phyloP scores from a whole-genome alignment of 2,797 vertebrate species.

The Capromys pilorides region DNA sequence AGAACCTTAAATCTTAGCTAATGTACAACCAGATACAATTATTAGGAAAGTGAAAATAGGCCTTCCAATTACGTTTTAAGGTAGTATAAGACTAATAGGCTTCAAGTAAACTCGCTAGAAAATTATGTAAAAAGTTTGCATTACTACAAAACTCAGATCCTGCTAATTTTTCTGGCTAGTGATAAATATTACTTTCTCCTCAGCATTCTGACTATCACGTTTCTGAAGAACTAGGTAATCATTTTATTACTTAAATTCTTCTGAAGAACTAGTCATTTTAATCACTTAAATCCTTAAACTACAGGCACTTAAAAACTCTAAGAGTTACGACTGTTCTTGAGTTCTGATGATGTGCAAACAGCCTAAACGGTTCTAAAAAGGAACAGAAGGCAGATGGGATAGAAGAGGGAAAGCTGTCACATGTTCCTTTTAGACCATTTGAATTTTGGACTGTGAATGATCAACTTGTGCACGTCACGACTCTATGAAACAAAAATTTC shows the following conservation, averaged over 20 bases:
- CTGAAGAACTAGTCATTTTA: background rate
- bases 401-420: background rate
- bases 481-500: background rate
- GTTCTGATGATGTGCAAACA: conserved; percentile 34
- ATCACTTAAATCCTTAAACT: conserved; percentile 18
- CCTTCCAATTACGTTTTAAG: conserved; percentile 14
- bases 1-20: conserved; percentile 21
- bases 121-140: background rate
- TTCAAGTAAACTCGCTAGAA: conserved; percentile 32
- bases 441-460: background rate
- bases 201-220: background rate
- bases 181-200: background rate
- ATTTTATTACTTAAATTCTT: background rate
- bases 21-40: background rate
- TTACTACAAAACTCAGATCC: conserved; percentile 39
- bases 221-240: background rate
- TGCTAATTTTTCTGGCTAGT: conserved; percentile 1
- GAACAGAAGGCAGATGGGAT: background rate
- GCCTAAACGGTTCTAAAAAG: conserved; percentile 7
- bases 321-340: background rate
- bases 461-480: background rate
- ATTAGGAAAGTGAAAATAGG: background rate
- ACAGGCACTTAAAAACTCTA: conserved; percentile 41
- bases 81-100: background rate
- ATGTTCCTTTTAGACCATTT: background rate